Conservation (phyloP, 2,888 invertebrate genomes). For the Apamea epomidion region DNA sequence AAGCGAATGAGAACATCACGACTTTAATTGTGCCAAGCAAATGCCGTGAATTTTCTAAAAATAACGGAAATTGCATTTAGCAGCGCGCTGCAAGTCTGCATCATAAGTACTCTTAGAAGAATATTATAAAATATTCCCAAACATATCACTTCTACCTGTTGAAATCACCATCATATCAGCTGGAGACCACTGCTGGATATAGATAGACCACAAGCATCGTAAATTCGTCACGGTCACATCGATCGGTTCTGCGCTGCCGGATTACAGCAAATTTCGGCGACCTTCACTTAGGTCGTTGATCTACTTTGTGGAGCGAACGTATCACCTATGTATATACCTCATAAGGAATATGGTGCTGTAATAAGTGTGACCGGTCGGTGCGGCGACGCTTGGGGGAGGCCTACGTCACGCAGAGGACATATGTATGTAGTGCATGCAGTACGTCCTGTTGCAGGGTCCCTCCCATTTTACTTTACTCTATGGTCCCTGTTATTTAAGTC, state of each 20-base stretch:
- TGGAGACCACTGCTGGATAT: too few relatives aligned
- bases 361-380: neutral
- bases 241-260: neutral
- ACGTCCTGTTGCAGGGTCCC: neutral
- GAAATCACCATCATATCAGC: neutral
- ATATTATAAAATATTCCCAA: neutral
- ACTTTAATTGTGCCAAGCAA: constrained; percentile 5
- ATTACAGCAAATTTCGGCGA: neutral
- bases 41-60: constrained; percentile 17
- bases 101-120: neutral
- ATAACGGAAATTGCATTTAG: constrained; percentile 6
- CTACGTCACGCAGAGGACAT: too few relatives aligned
- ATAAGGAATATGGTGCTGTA: neutral
- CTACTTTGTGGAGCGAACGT: constrained; percentile 1
- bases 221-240: neutral
- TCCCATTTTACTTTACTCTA: too few relatives aligned
- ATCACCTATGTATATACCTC: neutral
- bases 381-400: too few relatives aligned
- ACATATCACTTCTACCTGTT: neutral
- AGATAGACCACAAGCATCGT: neutral
- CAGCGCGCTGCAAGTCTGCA: neutral
- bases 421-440: too few relatives aligned
- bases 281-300: constrained; percentile 25
- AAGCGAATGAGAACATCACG: constrained; percentile 13
- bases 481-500: too few relatives aligned